These are phyloP conservation scores for Nudaria mundana DNA, from an alignment of 2,888 invertebrate species.

Conservation along the genomic window DNA sequence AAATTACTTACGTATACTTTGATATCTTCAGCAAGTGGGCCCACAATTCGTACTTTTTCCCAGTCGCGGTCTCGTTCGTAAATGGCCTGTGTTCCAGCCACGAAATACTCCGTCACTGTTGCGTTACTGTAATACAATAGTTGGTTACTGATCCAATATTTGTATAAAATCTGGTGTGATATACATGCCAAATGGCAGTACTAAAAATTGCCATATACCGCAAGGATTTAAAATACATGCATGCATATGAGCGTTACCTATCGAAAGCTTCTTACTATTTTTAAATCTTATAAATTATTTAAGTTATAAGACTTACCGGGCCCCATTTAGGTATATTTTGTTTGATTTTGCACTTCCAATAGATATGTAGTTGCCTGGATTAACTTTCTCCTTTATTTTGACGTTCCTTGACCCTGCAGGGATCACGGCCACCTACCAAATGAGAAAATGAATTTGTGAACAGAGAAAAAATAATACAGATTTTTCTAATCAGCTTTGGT, in stretches of 20 bases:
- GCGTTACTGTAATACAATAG: slow-evolving; percentile 77
- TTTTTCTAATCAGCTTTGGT: too few species aligned
- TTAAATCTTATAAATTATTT: background rate
- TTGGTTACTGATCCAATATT: background rate
- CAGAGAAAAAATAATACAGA: too few species aligned
- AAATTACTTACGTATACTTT: slow-evolving; percentile 88
- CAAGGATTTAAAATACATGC: too few species aligned
- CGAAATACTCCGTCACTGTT: slow-evolving; percentile 88
- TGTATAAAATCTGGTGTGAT: background rate
- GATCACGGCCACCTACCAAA: slow-evolving; percentile 87
- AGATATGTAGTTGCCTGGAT: slow-evolving; percentile 90
- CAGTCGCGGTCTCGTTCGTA: slow-evolving; percentile 89
- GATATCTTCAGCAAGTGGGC: slow-evolving; percentile 90
- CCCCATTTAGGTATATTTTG: slow-evolving; percentile 89
- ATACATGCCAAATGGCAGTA: too few species aligned
- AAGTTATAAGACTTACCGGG: slow-evolving; percentile 77
- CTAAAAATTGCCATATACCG: too few species aligned
- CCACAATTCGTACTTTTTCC: slow-evolving; percentile 90
- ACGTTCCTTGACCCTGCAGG: slow-evolving; percentile 91
- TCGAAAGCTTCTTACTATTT: too few species aligned
- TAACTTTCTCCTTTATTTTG: slow-evolving; percentile 86
- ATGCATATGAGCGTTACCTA: too few species aligned
- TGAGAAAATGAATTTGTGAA: too few species aligned
- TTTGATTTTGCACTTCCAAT: slow-evolving; percentile 85
- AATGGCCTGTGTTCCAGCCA: slow-evolving; percentile 89